Evolutionary conservation across 2,797 vertebrate genomes (phyloP), one percentile per base, ranked within the genome.

Genomic region (Scleropages formosus): DNA sequence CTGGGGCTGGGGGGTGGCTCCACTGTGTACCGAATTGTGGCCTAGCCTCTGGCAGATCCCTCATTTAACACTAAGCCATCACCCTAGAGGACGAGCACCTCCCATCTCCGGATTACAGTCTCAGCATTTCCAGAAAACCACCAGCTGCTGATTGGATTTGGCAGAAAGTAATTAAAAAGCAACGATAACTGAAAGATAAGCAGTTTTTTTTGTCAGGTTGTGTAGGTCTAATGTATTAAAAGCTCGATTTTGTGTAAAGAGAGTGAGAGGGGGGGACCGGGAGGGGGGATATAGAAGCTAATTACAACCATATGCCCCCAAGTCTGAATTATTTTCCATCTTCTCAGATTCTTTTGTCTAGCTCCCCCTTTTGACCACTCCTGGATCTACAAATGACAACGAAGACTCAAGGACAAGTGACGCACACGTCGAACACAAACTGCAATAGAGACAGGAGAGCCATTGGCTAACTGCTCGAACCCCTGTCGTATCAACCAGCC

Each of bases 141-240:
- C 10, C n/a, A 11, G 39, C 53, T 64, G 16, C 70, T 66, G 62
- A 77, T 67, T 66, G 70, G 56, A 58, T 77, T 77, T 65, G 49
- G 71, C 64, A 22, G 56, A 59, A 73, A 58, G 76, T 68, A 68
- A 77, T 77, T 67, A 77, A 73, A 77, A 72, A 64, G n/a, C 49
- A n/a, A 26, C 13, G 68, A 77, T 72, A 64, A 72, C 74, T 51
- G 4, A 24, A 64, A 16, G 64, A 76, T 76, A 53, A 59, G 47
- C 26, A 47, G 65, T 26, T 26, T 24, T 71, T 76, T 61, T 62
- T 47, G 4, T 49, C n/a, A 53, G 31, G 56, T 49, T 60, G 74
- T 53, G 31, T 47, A 53, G 22, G 20, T 46, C 73, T 39, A 56
- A 9, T 65, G 53, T 49, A 75, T 59, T 61, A 75, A 75, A n/a